These are phyloP conservation scores for Erpornis zantholeuca DNA, from an alignment of 2,113 vertebrate species.

Conservation along the genomic window DNA sequence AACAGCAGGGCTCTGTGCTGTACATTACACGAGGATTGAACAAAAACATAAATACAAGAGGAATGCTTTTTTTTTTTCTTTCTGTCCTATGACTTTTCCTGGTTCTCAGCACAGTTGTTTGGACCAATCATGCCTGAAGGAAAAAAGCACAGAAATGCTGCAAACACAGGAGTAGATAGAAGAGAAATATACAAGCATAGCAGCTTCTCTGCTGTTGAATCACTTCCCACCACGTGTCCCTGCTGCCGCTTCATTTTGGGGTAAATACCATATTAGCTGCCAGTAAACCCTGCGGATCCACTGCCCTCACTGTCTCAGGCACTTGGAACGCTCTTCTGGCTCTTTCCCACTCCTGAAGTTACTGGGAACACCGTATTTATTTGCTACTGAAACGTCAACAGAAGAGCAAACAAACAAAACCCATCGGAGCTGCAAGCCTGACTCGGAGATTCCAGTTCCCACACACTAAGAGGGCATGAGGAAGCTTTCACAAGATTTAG, in stretches of 20 bases:
- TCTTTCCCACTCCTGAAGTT: not conserved
- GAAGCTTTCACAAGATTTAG: not conserved
- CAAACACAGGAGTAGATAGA: rapidly evolving
- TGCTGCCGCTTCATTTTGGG: not conserved
- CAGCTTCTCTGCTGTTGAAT: rapidly evolving
- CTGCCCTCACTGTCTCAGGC: not conserved
- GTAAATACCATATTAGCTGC: not conserved
- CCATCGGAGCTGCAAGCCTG: not conserved
- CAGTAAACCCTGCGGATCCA: not conserved
- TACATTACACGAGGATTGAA: rapidly evolving
- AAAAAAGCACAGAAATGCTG: rapidly evolving
- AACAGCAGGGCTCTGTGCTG: rapidly evolving
- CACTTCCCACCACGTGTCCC: rapidly evolving
- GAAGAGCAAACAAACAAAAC: not conserved
- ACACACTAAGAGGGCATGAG: not conserved
- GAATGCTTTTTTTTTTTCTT: rapidly evolving
- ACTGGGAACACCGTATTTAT: not conserved
- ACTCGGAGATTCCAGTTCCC: not conserved
- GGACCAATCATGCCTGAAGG: not conserved
- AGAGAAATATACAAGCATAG: rapidly evolving
- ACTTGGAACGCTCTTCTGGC: not conserved
- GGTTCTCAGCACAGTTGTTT: not conserved
- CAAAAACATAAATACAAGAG: rapidly evolving
- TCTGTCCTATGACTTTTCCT: not conserved
- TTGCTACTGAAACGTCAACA: not conserved